Conservation (phyloP, 2,797 vertebrate genomes). For the Simalia tracyae region DNA sequence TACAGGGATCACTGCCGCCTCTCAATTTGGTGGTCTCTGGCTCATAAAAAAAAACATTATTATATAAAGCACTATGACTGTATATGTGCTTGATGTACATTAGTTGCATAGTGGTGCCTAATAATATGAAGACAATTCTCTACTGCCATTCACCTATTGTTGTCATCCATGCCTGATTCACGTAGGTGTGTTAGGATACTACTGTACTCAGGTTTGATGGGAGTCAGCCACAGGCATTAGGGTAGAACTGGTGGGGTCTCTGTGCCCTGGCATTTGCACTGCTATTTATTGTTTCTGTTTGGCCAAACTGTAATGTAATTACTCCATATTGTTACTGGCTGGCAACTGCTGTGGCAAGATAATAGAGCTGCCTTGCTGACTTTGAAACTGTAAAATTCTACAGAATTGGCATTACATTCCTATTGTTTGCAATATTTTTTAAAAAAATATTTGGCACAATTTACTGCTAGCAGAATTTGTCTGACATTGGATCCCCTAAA, state of each 20-base stretch:
- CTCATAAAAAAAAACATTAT: neutral
- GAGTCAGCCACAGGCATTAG: neutral
- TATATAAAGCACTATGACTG: neutral
- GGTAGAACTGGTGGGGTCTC: neutral
- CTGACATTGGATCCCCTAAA: neutral
- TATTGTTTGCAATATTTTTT: neutral
- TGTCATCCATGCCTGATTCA: neutral
- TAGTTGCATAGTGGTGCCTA: neutral
- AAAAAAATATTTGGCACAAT: neutral
- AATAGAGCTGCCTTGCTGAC: neutral
- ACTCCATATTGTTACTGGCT: neutral
- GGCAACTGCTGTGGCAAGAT: neutral
- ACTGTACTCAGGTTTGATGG: neutral
- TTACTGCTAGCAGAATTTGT: neutral
- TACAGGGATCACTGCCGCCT: neutral
- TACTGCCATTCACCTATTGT: neutral
- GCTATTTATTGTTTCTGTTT: neutral
- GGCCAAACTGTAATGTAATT: neutral
- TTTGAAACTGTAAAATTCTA: neutral
- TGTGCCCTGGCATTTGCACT: neutral
- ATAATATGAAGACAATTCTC: neutral
- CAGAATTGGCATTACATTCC: neutral
- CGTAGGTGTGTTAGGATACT: too few relatives aligned
- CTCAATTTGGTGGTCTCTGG: neutral
- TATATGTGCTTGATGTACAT: neutral